Evolutionary conservation across 2,797 vertebrate species (phyloP), one percentile per base, ranked within the genome.

Genomic region (Crocodylus rhombifer): DNA sequence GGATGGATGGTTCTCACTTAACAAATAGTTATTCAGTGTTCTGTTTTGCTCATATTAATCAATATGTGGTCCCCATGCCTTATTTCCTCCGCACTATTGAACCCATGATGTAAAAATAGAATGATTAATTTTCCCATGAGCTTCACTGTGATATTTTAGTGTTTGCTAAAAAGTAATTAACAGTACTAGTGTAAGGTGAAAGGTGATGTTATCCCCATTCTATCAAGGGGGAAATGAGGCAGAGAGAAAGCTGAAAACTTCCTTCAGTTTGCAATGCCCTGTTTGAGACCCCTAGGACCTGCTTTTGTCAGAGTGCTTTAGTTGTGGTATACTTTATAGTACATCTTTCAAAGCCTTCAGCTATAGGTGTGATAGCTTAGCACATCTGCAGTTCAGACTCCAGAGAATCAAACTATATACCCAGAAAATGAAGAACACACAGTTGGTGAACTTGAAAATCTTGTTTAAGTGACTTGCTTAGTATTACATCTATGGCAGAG

Each of bases 1-100:
- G 92, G 91, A 88, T 33, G 87, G 80, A 93, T 76, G 80, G 91
- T 87, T 71, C 67, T 91, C 8, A 84, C 55, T 92, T 78, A 89
- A 80, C 77, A 88, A 30, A 84, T 88, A 89, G 84, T 82, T 92
- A 94, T 87, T 93, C 84, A 91, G 91, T 85, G 76, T 77, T 87
- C 87, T 13, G 23, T 84, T 2, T 90, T 93, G 78, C 25, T 18
- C 33, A 93, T 26, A 25, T 26, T 79, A 55, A 61, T 93, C 30
- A 28, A 18, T 82, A 36, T 93, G 87, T 73, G 87, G 25, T 26
- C 9, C 76, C 86, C 10, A 64, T 71, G n/a, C 71, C 79, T 87
- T 71, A 71, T 88, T 81, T 86, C 85, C 88, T 87, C 10, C 28
- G 13, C 86, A 57, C 56, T 75, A 55, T 69, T 91, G 83, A 82